Evolutionary conservation across 2,797 vertebrate genomes (phyloP).

Genomic region (Micromesistius poutassou): DNA sequence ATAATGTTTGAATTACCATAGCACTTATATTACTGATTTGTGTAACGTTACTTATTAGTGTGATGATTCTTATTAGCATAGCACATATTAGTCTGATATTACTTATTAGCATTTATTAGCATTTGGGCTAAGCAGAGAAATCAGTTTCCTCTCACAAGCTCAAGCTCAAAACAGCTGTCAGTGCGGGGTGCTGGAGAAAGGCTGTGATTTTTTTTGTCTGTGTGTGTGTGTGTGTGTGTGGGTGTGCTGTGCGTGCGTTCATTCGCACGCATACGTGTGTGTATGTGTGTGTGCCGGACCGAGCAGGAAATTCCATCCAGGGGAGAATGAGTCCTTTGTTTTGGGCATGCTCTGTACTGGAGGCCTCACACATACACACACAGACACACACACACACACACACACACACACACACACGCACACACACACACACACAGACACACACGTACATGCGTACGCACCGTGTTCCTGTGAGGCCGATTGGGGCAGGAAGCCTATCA

Average conservation of each 20-base stretch:
- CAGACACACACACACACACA: constrained; percentile 34
- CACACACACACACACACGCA: constrained; percentile 34
- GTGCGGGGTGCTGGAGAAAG: constrained; percentile 25
- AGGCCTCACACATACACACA: constrained; percentile 19
- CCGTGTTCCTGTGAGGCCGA: constrained; percentile 23
- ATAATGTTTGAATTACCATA: neutral
- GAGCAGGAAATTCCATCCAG: constrained; percentile 60
- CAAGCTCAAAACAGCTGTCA: constrained; percentile 59
- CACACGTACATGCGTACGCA: constrained; percentile 24
- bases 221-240: constrained; percentile 9
- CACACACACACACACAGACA: constrained; percentile 28
- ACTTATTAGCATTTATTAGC: constrained; percentile 17
- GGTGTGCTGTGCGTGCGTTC: constrained; percentile 3
- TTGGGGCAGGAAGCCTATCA: constrained; percentile 53
- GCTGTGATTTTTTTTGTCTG: constrained; percentile 18
- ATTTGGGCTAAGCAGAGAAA: constrained; percentile 38
- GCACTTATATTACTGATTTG: neutral
- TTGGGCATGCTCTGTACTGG: constrained; percentile 47
- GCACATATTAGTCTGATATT: too few species aligned
- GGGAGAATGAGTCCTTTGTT: constrained; percentile 62
- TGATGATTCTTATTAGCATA: neutral
- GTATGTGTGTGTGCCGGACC: constrained; percentile 26
- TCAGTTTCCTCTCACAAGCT: constrained; percentile 62
- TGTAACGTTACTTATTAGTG: neutral
- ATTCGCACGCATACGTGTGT: neutral